Conservation (phyloP, 53 echinoderm and acorn worm species). For the Echinarachnius parma region DNA sequence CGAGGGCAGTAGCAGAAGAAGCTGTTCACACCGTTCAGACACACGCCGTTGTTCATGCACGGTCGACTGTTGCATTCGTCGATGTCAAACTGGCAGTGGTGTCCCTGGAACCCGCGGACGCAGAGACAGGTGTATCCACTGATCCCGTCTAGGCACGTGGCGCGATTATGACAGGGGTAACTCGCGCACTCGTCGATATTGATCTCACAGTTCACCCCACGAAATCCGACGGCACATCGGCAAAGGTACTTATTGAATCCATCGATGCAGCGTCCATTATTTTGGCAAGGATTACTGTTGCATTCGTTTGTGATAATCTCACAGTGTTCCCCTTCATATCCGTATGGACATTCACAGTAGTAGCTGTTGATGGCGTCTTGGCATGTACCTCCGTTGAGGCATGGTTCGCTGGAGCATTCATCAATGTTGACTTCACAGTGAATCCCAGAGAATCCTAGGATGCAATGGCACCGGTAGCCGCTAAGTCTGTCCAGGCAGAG, state of each 20-base stretch:
- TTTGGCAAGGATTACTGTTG: conserved; percentile 50
- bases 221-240: conserved; percentile 1
- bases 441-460: conserved; percentile 13
- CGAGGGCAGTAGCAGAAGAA: conserved; percentile 40
- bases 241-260: conserved; percentile 22
- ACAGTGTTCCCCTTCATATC: conserved; percentile 44
- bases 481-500: conserved; percentile 15
- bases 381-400: conserved; percentile 26
- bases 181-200: conserved; percentile 38
- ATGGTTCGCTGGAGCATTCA: conserved; percentile 32
- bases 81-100: conserved; percentile 36
- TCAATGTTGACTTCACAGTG: conserved; percentile 38
- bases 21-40: conserved; percentile 35
- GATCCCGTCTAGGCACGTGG: conserved; percentile 22
- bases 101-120: conserved; percentile 21
- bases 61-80: conserved; percentile 39
- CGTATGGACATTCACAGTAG: conserved; percentile 24
- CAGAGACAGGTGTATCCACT: conserved; percentile 14
- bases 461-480: conserved; percentile 20
- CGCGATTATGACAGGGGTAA: conserved; percentile 31
- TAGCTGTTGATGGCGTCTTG: conserved; percentile 25
- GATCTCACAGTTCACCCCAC: conserved; percentile 16
- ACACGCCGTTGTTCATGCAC: conserved; percentile 29
- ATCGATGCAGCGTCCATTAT: conserved; percentile 45
- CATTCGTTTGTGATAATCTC: conserved; percentile 58